These are phyloP conservation scores for Alentia gelatinosa DNA, from an alignment of 2,888 invertebrate genomes.

Conservation along the genomic window DNA sequence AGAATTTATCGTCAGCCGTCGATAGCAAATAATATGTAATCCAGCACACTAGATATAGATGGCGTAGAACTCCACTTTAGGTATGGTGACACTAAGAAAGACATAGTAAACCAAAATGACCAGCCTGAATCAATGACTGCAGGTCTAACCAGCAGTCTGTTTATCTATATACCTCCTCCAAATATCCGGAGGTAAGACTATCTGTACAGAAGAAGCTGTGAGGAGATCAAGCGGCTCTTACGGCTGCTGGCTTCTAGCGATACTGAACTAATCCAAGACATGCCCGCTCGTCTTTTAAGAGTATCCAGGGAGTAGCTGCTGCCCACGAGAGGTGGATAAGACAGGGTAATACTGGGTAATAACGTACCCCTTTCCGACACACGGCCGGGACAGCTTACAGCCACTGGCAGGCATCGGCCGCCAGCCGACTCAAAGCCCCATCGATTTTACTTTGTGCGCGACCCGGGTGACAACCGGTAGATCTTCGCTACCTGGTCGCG, in stretches of 20 bases:
- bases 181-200: neutral
- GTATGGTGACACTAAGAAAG: no score
- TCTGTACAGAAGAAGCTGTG: no score
- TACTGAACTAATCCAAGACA: neutral
- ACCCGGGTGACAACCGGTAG: conserved; percentile 43
- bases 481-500: conserved; percentile 43
- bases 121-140: no score
- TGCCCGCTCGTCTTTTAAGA: neutral
- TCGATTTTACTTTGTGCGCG: conserved; percentile 46
- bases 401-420: neutral
- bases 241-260: neutral
- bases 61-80: no score
- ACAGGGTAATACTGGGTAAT: neutral
- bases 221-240: no score
- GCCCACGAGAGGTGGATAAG: neutral
- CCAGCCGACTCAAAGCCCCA: conserved; percentile 5
- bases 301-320: neutral
- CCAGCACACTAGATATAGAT: no score
- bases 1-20: no score
- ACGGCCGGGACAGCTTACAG: neutral
- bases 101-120: no score
- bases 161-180: neutral
- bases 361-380: neutral
- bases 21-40: no score
- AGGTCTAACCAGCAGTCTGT: neutral